Conservation (phyloP, 1,140 invertebrate species). For the Drusus annulatus region DNA sequence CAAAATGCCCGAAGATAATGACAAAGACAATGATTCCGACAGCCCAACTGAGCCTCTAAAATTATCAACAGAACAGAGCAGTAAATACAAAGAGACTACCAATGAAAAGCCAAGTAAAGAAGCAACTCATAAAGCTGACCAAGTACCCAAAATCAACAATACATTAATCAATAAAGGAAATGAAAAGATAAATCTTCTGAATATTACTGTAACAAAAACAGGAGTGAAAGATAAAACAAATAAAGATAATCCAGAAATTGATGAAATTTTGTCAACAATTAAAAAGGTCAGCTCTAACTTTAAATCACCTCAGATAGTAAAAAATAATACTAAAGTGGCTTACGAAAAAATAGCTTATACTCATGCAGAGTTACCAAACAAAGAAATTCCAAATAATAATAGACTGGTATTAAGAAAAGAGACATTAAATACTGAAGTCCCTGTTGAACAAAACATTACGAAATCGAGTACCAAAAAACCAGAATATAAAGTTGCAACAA, state of each 20-base stretch:
- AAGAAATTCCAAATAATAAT: constrained; percentile 67
- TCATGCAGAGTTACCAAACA: constrained; percentile 61
- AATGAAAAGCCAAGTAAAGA: constrained; percentile 11
- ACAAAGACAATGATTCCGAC: constrained; percentile 14
- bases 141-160: background rate
- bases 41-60: constrained; percentile 46
- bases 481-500: background rate
- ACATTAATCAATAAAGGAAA: constrained; percentile 8
- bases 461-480: constrained; percentile 2
- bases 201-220: background rate
- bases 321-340: background rate
- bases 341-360: background rate
- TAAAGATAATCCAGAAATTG: background rate
- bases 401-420: constrained; percentile 61
- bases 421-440: constrained; percentile 8
- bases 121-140: background rate
- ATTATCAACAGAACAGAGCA: background rate
- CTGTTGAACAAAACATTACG: background rate
- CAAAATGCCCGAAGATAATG: constrained; percentile 37
- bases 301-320: background rate
- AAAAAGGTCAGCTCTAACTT: constrained; percentile 45
- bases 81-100: background rate
- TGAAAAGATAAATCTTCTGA: background rate
- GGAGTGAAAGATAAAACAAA: background rate
- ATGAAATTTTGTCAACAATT: constrained; percentile 50